phyloP scores from a whole-genome alignment of 1,140 invertebrate species.

The Rhyacophila brunnea region DNA sequence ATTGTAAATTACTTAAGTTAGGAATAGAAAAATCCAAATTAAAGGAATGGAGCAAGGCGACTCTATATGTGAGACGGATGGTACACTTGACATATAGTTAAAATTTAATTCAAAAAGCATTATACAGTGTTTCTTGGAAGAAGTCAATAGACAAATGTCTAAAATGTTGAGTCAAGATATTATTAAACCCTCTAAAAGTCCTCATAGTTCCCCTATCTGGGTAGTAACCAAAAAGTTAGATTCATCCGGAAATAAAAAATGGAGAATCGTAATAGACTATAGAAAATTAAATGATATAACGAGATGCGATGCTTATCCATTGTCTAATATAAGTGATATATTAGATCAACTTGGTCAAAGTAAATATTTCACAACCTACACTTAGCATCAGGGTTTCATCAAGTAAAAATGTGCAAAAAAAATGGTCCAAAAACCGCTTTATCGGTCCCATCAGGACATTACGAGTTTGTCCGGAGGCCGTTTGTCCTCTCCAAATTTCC shows the following conservation, averaged over 20 bases:
- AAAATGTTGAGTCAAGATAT: slow-evolving; percentile 46
- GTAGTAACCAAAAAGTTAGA: not conserved
- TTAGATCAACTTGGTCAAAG: slow-evolving; percentile 3
- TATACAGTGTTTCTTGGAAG: slow-evolving; percentile 19
- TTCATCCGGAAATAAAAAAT: not conserved
- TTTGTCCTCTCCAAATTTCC: not conserved
- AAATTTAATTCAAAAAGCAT: not conserved
- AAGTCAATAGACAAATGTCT: slow-evolving; percentile 43
- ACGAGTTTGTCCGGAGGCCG: not conserved
- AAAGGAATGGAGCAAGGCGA: not conserved
- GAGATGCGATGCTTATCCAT: not conserved
- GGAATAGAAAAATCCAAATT: not conserved
- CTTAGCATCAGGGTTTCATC: slow-evolving; percentile 7
- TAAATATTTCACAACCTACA: slow-evolving; percentile 7
- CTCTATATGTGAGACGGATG: not conserved
- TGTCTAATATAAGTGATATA: slow-evolving; percentile 1
- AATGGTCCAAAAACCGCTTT: slow-evolving; percentile 7
- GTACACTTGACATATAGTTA: not conserved
- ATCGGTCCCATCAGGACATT: not conserved
- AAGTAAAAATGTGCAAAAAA: slow-evolving; percentile 4
- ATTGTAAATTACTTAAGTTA: not conserved
- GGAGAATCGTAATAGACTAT: slow-evolving; percentile 8
- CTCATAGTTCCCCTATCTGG: not conserved
- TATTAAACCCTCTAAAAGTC: slow-evolving; percentile 39
- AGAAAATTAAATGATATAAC: slow-evolving; percentile 4